A percentile compares a stretch with the other conserved stretches of the same genome.
Evolutionary conservation across 2,113 vertebrate genomes (phyloP).

Genomic region (Nesoenas mayeri): DNA sequence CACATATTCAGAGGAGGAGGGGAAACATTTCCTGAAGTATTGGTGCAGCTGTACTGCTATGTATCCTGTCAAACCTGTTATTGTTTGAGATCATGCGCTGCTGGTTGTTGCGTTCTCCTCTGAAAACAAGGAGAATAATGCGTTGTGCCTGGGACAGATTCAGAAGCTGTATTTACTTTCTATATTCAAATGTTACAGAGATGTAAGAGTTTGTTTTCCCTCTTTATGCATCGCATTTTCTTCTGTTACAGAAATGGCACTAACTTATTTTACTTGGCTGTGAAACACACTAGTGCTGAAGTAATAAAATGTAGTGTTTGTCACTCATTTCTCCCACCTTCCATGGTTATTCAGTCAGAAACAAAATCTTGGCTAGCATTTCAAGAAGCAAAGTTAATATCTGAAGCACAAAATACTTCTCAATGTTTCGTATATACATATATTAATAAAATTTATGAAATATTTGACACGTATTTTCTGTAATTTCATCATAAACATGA

Average conservation of each 20-base stretch:
- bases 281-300: background rate
- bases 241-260: background rate
- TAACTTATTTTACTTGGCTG: background rate
- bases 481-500: background rate
- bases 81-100: background rate
- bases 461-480: background rate
- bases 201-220: background rate
- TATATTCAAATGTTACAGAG: background rate
- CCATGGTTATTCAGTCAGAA: background rate
- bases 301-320: slow-evolving; percentile 11
- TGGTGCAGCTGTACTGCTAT: background rate
- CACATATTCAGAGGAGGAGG: background rate
- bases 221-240: background rate
- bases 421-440: background rate
- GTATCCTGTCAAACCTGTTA: background rate
- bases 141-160: background rate
- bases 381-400: background rate
- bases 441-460: background rate
- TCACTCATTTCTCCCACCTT: background rate
- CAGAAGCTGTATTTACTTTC: background rate
- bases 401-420: background rate
- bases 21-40: background rate
- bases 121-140: background rate
- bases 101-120: background rate
- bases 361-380: background rate